Percentiles rank a stretch among this genome's conserved stretches.
Conservation (phyloP, 2,797 vertebrate genomes). For the Hipposideros larvatus region DNA sequence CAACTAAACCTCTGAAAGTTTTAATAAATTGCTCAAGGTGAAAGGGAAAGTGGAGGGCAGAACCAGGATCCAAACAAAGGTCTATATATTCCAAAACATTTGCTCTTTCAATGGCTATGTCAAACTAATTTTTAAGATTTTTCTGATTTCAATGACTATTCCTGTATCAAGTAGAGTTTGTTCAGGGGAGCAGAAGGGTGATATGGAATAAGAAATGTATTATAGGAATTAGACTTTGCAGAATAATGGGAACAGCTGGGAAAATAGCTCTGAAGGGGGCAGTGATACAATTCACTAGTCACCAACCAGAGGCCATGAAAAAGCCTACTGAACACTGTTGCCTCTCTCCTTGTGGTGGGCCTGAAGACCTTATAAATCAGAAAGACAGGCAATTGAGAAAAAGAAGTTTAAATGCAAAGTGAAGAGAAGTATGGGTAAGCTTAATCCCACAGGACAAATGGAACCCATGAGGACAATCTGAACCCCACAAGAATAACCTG, state of each 20-base stretch:
- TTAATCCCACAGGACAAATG: background rate
- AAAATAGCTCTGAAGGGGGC: background rate
- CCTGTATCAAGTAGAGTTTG: background rate
- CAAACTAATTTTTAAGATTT: background rate
- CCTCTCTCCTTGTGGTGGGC: background rate
- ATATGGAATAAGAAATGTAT: background rate
- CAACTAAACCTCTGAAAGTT: background rate
- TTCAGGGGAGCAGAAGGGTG: background rate
- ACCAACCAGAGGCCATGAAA: background rate
- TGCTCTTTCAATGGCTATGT: background rate
- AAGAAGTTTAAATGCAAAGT: background rate
- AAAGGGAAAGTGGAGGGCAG: background rate
- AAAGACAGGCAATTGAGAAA: background rate
- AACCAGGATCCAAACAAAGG: background rate
- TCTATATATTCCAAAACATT: background rate
- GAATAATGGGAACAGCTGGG: background rate
- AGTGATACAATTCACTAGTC: background rate
- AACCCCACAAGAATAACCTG: background rate
- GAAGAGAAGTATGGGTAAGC: background rate
- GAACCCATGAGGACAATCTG: background rate
- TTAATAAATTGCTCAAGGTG: background rate
- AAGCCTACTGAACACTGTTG: background rate
- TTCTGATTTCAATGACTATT: slow-evolving; percentile 42
- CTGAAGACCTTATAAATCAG: background rate
- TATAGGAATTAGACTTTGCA: background rate